These are phyloP conservation scores for Toxotes lorentzi DNA, from an alignment of 2,797 vertebrate species.

Conservation along the genomic window DNA sequence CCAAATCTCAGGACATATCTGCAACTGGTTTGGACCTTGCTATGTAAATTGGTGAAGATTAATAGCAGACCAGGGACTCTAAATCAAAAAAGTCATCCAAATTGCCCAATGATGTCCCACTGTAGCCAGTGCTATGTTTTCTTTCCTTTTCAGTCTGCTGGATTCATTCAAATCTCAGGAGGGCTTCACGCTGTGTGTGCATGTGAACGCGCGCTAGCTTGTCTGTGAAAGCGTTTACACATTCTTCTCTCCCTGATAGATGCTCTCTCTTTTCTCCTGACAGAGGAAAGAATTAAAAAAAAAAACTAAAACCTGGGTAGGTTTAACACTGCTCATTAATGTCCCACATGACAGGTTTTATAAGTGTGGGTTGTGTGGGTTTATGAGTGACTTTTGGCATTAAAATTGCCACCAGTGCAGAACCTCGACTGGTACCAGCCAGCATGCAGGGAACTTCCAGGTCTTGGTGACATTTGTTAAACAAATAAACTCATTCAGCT, in stretches of 20 bases:
- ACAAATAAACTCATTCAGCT: constrained; percentile 71
- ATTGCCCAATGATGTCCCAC: constrained; percentile 67
- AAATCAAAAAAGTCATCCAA: constrained; percentile 79
- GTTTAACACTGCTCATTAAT: constrained; percentile 71
- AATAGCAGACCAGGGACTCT: constrained; percentile 75
- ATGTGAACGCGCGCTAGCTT: constrained; percentile 43
- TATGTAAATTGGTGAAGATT: constrained; percentile 80
- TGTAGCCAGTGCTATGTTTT: constrained; percentile 69
- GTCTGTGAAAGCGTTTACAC: constrained; percentile 76
- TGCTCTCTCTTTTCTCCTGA: constrained; percentile 48
- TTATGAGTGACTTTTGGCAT: constrained; percentile 70
- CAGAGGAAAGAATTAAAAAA: constrained; percentile 24
- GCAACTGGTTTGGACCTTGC: constrained; percentile 70
- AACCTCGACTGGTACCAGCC: constrained; percentile 55
- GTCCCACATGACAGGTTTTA: constrained; percentile 71
- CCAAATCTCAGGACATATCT: constrained; percentile 64
- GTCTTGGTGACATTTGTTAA: constrained; percentile 65
- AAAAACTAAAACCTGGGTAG: constrained; percentile 14
- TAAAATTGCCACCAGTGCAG: constrained; percentile 48
- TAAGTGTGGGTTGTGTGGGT: constrained; percentile 57
- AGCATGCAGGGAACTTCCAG: constrained; percentile 57
- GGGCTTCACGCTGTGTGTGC: constrained; percentile 60
- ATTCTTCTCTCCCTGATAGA: constrained; percentile 66
- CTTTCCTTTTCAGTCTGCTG: constrained; percentile 78
- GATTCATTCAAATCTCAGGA: constrained; percentile 82